Base-by-base conservation (phyloP, 1,140 invertebrate genomes). In the Camponotus pennsylvanicus region DNA sequence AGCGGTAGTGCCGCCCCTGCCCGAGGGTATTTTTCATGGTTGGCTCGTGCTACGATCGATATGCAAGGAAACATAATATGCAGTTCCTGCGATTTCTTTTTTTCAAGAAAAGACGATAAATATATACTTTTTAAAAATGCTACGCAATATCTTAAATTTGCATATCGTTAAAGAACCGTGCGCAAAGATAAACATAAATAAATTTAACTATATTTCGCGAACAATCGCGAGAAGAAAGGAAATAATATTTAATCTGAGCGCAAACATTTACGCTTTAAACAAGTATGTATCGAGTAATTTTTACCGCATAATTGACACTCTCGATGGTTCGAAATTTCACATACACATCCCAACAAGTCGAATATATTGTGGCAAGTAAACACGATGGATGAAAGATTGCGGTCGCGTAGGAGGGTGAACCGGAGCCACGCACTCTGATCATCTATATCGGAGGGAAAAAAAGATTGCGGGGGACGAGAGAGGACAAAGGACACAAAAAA, bases 371-470 rank as follows among this genome's bases (percentile, higher is more conserved):
- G 21, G 40, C 8, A 34, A 63, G 32, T 52, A 15, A 49, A 67
- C 27, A 64, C 40, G 8, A n/a, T 40, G 21, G 57, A 76, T 9
- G 57, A 55, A 78, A 40, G 71, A 82, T 69, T 18, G 49, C 15
- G 13, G 40, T 63, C 27, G 85, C 75, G 79, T 89, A 87, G 73
- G 76, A 82, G 86, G 84, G 42, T 57, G 45, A 79, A 79, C 73
- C 71, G 73, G 45, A 89, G 77, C 73, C 73, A 86, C 84, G 84
- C 88, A 89, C 66, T 86, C 77, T 89, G 78, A 70, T 52, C 77
- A 80, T 18, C 67, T 88, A 80, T 63, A 67, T 69, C 61, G 15
- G 21, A 57, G 55, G 18, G 34, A 4, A 21, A 45, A 49, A 49
- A 70, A 13, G 7, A 4, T 9, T 8, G 8, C 7, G 11, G 8